phyloP scores from a whole-genome alignment of 2,888 invertebrate genomes.

The Seladonia tumulorum region DNA sequence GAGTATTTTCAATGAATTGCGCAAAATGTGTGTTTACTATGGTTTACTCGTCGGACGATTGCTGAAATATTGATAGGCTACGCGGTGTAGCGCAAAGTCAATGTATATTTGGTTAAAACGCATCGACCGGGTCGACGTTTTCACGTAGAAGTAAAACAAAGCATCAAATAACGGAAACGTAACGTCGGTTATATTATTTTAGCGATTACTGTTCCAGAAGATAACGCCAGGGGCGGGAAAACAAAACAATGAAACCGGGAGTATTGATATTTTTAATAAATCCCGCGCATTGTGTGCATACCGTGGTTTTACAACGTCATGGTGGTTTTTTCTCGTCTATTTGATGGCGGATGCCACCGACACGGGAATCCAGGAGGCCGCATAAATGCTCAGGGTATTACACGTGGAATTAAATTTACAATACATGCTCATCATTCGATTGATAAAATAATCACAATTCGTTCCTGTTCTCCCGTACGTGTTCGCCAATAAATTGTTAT shows the following conservation, averaged over 20 bases:
- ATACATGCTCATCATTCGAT: background rate
- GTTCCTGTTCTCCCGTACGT: background rate
- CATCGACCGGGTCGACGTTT: background rate
- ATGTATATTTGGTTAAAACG: background rate
- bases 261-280: background rate
- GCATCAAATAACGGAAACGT: background rate
- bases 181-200: constrained; percentile 3
- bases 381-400: background rate
- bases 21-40: background rate
- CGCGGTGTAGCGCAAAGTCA: background rate
- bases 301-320: background rate
- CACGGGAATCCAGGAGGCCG: background rate
- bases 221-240: background rate
- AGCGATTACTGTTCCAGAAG: background rate
- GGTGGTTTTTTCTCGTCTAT: background rate
- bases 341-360: background rate
- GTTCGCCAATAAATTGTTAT: background rate
- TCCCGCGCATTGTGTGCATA: background rate
- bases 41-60: background rate
- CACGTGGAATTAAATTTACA: background rate
- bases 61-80: background rate
- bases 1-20: background rate
- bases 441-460: background rate
- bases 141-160: background rate
- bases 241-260: background rate